These are phyloP conservation scores for Falco rusticolus DNA, from an alignment of 2,797 vertebrate species.

Conservation along the genomic window DNA sequence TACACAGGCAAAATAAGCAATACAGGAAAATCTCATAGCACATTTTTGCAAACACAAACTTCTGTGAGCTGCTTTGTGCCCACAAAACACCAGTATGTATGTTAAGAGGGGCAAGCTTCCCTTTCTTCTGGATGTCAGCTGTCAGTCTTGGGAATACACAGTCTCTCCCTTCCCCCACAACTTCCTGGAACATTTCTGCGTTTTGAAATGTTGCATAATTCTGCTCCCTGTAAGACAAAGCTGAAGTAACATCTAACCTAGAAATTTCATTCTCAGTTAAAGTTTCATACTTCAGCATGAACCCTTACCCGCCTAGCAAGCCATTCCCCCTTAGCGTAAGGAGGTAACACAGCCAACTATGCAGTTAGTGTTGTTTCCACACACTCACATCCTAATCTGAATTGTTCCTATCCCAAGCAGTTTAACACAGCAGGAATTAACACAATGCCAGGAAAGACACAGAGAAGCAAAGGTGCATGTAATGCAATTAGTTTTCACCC, in stretches of 20 bases:
- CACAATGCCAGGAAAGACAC: neutral
- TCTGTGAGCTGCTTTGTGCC: neutral
- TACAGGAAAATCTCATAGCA: neutral
- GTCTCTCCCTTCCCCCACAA: neutral
- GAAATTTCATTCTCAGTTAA: neutral
- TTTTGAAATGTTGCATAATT: neutral
- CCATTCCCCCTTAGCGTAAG: neutral
- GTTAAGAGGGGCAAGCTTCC: neutral
- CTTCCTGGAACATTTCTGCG: neutral
- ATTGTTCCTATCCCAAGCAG: neutral
- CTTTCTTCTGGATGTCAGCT: conserved; percentile 1
- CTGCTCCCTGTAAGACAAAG: neutral
- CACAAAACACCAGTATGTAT: neutral
- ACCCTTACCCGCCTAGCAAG: neutral
- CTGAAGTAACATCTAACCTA: neutral
- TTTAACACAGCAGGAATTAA: neutral
- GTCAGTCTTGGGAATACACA: rapidly evolving
- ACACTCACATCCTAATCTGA: neutral
- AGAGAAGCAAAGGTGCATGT: neutral
- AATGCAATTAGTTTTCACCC: neutral
- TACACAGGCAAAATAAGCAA: neutral
- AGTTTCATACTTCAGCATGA: neutral
- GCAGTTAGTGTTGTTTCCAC: neutral
- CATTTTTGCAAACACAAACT: neutral
- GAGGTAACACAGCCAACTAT: neutral